These are phyloP conservation scores for Eupeodes luniger DNA, from an alignment of 2,888 invertebrate genomes.

Conservation along the genomic window DNA sequence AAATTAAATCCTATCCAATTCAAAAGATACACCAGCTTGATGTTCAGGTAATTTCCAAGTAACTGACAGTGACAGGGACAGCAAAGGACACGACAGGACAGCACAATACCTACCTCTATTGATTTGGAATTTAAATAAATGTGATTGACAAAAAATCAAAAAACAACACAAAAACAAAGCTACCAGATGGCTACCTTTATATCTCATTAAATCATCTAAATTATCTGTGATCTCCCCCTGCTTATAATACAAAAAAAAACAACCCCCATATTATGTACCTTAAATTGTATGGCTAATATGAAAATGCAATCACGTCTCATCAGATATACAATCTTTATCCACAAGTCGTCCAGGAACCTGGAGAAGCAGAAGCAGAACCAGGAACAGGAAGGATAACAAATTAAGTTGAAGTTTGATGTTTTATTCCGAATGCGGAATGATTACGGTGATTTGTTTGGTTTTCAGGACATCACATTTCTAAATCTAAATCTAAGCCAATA, in stretches of 20 bases:
- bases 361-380: not conserved
- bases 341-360: not conserved
- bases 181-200: conserved; percentile 19
- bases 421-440: conserved; percentile 14
- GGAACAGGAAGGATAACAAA: conserved; percentile 22
- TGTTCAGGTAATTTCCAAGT: conserved; percentile 21
- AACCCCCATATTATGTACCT: not conserved
- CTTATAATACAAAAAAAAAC: not conserved
- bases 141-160: conserved; percentile 46
- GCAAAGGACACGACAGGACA: not conserved
- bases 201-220: conserved; percentile 55
- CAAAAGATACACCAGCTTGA: conserved; percentile 1
- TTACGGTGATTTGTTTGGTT: conserved; percentile 44
- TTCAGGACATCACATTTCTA: conserved; percentile 40
- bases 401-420: conserved; percentile 22
- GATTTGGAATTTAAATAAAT: conserved; percentile 68
- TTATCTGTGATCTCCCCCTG: conserved; percentile 17
- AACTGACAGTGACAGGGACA: not conserved
- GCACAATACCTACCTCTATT: conserved; percentile 15
- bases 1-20: conserved; percentile 42
- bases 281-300: not conserved
- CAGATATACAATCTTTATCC: conserved; percentile 4
- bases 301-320: conserved; percentile 8
- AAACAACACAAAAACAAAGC: conserved; percentile 22
- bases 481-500: conserved; percentile 15